Base-by-base conservation (phyloP, 2,888 invertebrate genomes). In the Polymixis flavicincta region DNA sequence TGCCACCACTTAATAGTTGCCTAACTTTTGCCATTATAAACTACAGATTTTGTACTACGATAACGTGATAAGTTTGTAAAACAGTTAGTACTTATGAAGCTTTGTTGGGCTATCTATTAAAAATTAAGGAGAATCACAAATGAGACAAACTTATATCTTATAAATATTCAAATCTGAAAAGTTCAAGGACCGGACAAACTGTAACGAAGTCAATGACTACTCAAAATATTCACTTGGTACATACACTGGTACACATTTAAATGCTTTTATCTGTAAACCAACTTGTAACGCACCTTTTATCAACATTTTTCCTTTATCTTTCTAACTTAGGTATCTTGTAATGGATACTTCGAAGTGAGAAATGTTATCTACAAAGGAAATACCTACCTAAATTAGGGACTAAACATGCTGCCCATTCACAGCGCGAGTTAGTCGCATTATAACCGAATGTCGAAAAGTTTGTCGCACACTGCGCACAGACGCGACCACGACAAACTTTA, bases 1-100 rank as follows among this genome's bases (percentile, higher is more conserved):
- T 90, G 89, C 89, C 90, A 87, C 88, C 89, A 92, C 93, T 93
- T 94, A 92, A 92, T 94, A 94, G 94, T 94, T 93, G 82, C 85
- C 83, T 80, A 94, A 93, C 93, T 93, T 93, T 90, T 84, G 90
- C 89, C 93, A 93, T 94, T 95, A 95, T 94, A 94, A 93, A 94
- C 91, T 93, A 85, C 79, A 88, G 86, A 88, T 89, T 90, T 90
- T 85, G 88, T 77, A 73, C 80, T 75, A 71, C 81, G 89, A 89
- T 89, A 89, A 85, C 76, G 80, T 83, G 74, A 75, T 80, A 88
- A 87, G 80, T 88, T 87, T 84, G 82, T 83, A 81, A 81, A 84
- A 87, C 79, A 83, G 67, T 55, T 4, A 8, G 45, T 67, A 66
- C 78, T 81, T 86, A 32, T 61, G 50, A 32, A 61, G 77, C 42